Percentiles rank a stretch among this genome's conserved stretches.
Conservation (phyloP, 2,888 invertebrate species). For the Monochamus alternatus region DNA sequence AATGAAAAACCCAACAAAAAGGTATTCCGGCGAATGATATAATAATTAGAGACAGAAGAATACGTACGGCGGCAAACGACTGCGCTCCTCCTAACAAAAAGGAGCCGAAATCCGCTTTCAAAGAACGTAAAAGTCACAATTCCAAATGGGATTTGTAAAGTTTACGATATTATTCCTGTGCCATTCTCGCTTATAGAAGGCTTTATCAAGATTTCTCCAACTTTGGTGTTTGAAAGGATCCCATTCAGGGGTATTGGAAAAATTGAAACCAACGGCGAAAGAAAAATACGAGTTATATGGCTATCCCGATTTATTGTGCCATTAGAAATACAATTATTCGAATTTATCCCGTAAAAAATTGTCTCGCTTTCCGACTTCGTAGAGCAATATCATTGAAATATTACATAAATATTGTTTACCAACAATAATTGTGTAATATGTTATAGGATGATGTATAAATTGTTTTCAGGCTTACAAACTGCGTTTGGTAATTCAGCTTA, state of each 20-base stretch:
- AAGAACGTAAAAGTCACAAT: slow-evolving; percentile 72
- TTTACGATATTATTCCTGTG: slow-evolving; percentile 72
- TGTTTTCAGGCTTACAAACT: no score
- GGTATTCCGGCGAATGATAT: slow-evolving; percentile 37
- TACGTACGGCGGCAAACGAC: slow-evolving; percentile 39
- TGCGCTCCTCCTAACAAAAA: slow-evolving; percentile 63
- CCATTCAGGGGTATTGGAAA: slow-evolving; percentile 68
- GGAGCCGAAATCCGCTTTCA: slow-evolving; percentile 71
- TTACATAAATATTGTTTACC: neutral
- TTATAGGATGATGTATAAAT: no score
- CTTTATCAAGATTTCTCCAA: slow-evolving; percentile 69
- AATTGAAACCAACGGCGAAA: slow-evolving; percentile 64
- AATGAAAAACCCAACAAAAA: neutral
- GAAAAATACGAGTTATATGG: slow-evolving; percentile 60
- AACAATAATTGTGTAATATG: neutral
- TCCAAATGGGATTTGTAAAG: slow-evolving; percentile 72
- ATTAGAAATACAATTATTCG: slow-evolving; percentile 54
- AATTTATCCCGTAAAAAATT: slow-evolving; percentile 47
- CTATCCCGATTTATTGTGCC: slow-evolving; percentile 61
- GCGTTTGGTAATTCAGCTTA: no score
- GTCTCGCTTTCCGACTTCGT: slow-evolving; percentile 19
- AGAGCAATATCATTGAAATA: neutral
- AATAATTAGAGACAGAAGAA: slow-evolving; percentile 50
- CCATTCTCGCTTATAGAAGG: slow-evolving; percentile 71
- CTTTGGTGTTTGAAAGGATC: slow-evolving; percentile 67